These are phyloP conservation scores for Acanthurus lineatus DNA, from an alignment of 2,797 vertebrate genomes.

Conservation along the genomic window DNA sequence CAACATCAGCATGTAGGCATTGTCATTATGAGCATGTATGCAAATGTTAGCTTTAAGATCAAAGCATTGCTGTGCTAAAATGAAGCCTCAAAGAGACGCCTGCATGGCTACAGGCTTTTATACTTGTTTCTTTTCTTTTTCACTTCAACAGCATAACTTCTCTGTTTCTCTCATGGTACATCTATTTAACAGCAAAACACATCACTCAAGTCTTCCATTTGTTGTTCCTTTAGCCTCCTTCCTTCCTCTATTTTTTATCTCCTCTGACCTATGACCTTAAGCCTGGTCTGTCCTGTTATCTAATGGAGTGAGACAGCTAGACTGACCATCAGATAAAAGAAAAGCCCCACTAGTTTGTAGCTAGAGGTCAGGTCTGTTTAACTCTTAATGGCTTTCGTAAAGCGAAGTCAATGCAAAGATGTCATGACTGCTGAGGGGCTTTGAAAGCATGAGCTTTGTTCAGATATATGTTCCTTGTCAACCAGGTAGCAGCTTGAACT, in stretches of 20 bases:
- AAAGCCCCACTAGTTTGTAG: constrained; percentile 1
- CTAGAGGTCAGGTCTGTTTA: constrained; percentile 7
- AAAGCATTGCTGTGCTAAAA: neutral
- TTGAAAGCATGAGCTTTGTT: neutral
- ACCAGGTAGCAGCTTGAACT: constrained; percentile 15
- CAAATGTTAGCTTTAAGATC: neutral
- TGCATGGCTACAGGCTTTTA: neutral
- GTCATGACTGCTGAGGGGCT: neutral
- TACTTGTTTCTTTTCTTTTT: neutral
- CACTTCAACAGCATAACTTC: neutral
- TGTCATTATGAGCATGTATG: neutral
- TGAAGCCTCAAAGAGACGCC: neutral
- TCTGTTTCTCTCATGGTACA: neutral
- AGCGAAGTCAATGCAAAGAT: neutral
- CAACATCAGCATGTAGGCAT: neutral
- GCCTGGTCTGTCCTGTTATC: constrained; percentile 15
- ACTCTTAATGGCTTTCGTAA: neutral
- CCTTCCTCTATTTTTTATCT: constrained; percentile 1
- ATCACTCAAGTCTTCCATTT: constrained; percentile 5
- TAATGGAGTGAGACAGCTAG: constrained; percentile 50
- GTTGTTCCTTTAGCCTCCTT: constrained; percentile 5
- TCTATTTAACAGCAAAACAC: constrained; percentile 16
- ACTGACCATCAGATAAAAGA: constrained; percentile 63
- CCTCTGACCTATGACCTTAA: constrained; percentile 52
- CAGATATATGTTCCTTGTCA: constrained; percentile 2